These are phyloP conservation scores for Cyphomyrus discorhynchus DNA, from an alignment of 2,113 vertebrate genomes.

Conservation along the genomic window DNA sequence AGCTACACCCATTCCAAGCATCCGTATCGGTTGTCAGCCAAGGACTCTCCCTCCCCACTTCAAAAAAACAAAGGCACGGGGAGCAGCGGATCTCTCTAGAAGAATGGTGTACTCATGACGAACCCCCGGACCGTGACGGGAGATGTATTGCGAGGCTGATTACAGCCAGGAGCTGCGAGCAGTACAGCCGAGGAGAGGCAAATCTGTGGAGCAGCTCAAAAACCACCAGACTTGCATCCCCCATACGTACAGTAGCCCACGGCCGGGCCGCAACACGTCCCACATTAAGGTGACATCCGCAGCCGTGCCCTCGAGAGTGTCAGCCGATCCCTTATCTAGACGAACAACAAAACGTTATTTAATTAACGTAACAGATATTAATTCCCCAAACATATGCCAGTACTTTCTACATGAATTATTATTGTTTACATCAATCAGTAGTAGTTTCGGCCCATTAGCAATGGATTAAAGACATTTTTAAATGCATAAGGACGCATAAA, in stretches of 20 bases:
- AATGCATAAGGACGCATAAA: neutral
- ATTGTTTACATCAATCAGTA: conserved; percentile 1
- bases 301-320: neutral
- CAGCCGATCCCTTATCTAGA: neutral
- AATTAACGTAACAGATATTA: neutral
- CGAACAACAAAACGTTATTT: neutral
- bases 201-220: neutral
- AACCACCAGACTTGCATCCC: neutral
- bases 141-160: conserved; percentile 19
- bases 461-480: conserved; percentile 4
- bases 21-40: conserved; percentile 14
- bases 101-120: conserved; percentile 13
- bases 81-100: conserved; percentile 9
- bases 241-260: neutral
- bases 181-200: neutral
- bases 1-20: neutral
- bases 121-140: conserved; percentile 14
- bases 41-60: neutral
- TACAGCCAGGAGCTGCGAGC: neutral
- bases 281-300: neutral
- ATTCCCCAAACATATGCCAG: neutral
- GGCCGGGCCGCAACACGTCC: neutral
- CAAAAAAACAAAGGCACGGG: neutral
- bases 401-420: conserved; percentile 5
- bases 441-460: neutral